These are phyloP conservation scores for Megamerina dolium DNA, from an alignment of 2,888 invertebrate species.

Conservation along the genomic window DNA sequence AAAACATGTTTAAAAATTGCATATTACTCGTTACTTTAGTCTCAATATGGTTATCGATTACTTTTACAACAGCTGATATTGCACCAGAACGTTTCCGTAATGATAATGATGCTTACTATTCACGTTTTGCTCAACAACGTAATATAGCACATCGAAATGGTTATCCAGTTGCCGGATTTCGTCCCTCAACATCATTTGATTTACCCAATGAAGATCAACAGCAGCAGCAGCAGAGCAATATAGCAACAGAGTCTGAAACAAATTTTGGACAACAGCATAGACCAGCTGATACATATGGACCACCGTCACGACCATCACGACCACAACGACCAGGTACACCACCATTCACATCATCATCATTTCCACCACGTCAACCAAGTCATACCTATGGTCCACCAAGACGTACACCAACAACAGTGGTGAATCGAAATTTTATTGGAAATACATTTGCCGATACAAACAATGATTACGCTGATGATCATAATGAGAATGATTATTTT, in stretches of 20 bases:
- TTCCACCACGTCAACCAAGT: too few species aligned
- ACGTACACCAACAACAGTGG: background rate
- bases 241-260: too few species aligned
- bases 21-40: too few species aligned
- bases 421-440: background rate
- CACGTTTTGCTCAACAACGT: too few species aligned
- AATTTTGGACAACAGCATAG: conserved; percentile 1
- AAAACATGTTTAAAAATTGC: background rate
- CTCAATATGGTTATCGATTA: too few species aligned
- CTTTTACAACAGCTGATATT: too few species aligned
- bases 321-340: conserved; percentile 1
- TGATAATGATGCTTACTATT: too few species aligned
- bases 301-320: too few species aligned
- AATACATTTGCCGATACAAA: background rate
- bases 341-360: background rate
- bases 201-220: conserved; percentile 3
- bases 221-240: background rate
- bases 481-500: conserved; percentile 5
- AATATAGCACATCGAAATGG: background rate
- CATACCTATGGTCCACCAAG: conserved; percentile 9
- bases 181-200: conserved; percentile 3
- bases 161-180: conserved; percentile 2
- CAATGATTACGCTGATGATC: conserved; percentile 1
- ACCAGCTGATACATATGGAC: conserved; percentile 10
- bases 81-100: too few species aligned